Base-by-base conservation (phyloP, 2,797 vertebrate genomes). In the Triplophysa yarkandensis region DNA sequence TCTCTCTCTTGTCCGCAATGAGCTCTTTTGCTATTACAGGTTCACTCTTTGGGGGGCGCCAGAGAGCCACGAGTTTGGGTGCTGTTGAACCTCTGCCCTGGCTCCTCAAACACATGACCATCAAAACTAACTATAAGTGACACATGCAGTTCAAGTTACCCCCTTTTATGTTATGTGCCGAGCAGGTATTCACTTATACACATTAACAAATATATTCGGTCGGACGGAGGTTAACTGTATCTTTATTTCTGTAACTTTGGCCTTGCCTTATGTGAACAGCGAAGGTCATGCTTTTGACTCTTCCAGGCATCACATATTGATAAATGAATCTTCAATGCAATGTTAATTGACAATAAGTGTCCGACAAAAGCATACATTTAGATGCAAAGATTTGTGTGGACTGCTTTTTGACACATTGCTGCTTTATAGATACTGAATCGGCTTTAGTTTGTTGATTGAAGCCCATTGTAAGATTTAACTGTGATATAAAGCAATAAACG, bases 41-140 rank as follows among this genome's bases (percentile, higher is more conserved):
- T 81, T 85, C 88, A 86, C 91, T 93, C 95, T 94, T 93, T 85
- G 91, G 95, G 95, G 93, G 96, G 95, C 94, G 95, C 95, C 94
- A 94, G 92, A 93, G 95, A 95, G 95, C 95, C 83, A 82, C 89
- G 83, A 73, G 87, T 83, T 55, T 14, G 52, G 16, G 14, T 27
- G 25, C 14, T 85, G 84, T 77, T 85, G 85, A 77, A 77, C 67
- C 82, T 81, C 83, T 63, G 70, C 66, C 77, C 71, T 77, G 74
- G 65, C 71, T 66, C 41, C 46, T 46, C 36, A 39, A 39, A 11
- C 66, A 63, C 71, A 46, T 58, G 65, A 77, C 79, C 66, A 76
- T 77, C 74, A 81, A 79, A 76, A 74, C 60, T 77, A 76, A 74
- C 60, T 77, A 80, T 68, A 16, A 57, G 28, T 58, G 55, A 32